Evolutionary conservation across 2,797 vertebrate species (phyloP).

Genomic region (Pempheris klunzingeri): DNA sequence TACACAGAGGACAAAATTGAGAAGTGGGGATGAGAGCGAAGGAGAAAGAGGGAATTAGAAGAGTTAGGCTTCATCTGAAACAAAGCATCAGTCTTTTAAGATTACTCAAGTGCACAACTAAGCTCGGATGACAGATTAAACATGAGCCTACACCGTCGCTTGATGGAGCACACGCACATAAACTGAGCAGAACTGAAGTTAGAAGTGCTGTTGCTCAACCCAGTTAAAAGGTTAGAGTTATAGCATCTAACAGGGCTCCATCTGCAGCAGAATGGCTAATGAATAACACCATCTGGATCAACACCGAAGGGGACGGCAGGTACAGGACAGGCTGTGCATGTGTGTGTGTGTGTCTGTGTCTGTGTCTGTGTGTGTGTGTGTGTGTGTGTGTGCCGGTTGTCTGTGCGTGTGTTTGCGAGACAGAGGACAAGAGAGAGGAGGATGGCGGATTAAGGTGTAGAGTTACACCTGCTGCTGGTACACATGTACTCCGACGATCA

Average conservation of each 20-base stretch:
- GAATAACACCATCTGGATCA: constrained; percentile 73
- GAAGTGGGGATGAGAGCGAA: constrained; percentile 15
- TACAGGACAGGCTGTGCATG: constrained; percentile 35
- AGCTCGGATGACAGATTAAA: not conserved
- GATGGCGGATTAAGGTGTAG: constrained; percentile 60
- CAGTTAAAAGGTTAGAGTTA: constrained; percentile 32
- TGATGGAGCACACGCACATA: not conserved
- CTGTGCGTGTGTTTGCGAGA: not conserved
- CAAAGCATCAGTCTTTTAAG: constrained; percentile 13
- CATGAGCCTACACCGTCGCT: not conserved
- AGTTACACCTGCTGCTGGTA: constrained; percentile 68
- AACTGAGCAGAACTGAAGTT: constrained; percentile 15
- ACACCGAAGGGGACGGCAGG: constrained; percentile 45
- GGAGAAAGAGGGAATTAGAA: constrained; percentile 21
- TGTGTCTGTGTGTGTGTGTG: not conserved
- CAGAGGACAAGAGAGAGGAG: constrained; percentile 11
- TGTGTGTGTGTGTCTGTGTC: constrained; percentile 18
- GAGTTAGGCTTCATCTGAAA: constrained; percentile 22
- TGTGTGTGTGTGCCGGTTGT: constrained; percentile 17
- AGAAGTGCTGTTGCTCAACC: constrained; percentile 25
- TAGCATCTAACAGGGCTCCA: constrained; percentile 35
- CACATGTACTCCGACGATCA: constrained; percentile 60
- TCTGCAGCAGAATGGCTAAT: constrained; percentile 62
- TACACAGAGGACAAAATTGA: constrained; percentile 30
- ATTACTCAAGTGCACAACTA: not conserved